A percentile compares a stretch with the other conserved stretches of the same genome.
phyloP scores from a whole-genome alignment of 30 jellyfish, hydroid and myxozoan genomes.

The Nemopilema nomurai region DNA sequence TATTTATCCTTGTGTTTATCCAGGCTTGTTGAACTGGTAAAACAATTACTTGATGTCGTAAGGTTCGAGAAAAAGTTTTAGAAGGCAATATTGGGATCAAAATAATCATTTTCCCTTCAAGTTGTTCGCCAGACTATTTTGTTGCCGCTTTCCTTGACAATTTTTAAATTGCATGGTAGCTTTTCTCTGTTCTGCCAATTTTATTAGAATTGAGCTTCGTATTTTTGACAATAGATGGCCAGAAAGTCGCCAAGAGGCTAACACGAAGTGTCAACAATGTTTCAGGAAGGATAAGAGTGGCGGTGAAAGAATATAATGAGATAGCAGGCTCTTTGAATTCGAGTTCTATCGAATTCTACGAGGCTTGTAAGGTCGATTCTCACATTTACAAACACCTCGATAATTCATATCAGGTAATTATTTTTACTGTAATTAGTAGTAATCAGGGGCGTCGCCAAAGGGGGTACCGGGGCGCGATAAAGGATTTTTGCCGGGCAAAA shows the following conservation, averaged over 20 bases:
- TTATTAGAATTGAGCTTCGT: background rate
- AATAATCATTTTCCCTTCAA: background rate
- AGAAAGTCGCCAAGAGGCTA: constrained; percentile 10
- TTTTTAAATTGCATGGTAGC: background rate
- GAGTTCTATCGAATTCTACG: constrained; percentile 1
- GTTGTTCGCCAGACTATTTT: background rate
- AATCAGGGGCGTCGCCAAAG: background rate
- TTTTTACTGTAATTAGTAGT: background rate
- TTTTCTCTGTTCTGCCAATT: background rate
- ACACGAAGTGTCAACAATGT: constrained; percentile 4
- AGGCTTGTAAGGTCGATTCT: constrained; percentile 1
- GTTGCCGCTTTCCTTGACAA: background rate
- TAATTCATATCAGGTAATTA: constrained; percentile 10
- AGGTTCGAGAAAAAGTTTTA: background rate
- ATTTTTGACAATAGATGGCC: constrained; percentile 12
- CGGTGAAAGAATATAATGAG: background rate
- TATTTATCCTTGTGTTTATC: background rate
- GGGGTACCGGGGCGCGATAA: background rate
- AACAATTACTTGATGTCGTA: background rate
- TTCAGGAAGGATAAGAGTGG: constrained; percentile 5
- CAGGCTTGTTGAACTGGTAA: background rate
- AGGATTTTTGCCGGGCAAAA: background rate
- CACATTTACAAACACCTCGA: background rate
- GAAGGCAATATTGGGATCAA: background rate
- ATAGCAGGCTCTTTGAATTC: background rate